Conservation (phyloP, 2,113 vertebrate genomes). For the Formicarius rufipectus region DNA sequence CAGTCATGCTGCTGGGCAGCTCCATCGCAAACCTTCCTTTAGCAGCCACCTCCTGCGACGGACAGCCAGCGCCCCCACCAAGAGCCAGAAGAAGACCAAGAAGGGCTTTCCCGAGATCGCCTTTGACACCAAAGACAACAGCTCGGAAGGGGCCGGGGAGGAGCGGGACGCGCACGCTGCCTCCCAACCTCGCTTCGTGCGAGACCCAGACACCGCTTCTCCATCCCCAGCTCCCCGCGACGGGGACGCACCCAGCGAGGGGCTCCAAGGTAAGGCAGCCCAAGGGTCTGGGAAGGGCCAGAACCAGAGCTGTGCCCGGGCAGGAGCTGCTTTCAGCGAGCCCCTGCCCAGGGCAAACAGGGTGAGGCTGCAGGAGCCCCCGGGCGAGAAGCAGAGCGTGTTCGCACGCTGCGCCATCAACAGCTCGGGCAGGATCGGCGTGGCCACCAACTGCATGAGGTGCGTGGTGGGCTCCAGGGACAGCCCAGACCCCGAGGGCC, state of each 20-base stretch:
- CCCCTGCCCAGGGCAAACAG: slow-evolving; percentile 79
- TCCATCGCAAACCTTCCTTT: slow-evolving; percentile 88
- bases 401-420: slow-evolving; percentile 86
- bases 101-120: slow-evolving; percentile 88
- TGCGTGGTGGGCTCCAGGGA: slow-evolving; percentile 87
- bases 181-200: slow-evolving; percentile 75
- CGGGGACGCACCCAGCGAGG: slow-evolving; percentile 75
- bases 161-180: slow-evolving; percentile 75
- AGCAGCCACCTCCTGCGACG: slow-evolving; percentile 91
- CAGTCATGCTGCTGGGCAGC: slow-evolving; percentile 97
- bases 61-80: slow-evolving; percentile 95
- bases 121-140: slow-evolving; percentile 85
- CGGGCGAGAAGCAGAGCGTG: slow-evolving; percentile 69
- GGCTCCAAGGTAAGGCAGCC: slow-evolving; percentile 93
- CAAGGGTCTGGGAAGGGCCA: slow-evolving; percentile 33
- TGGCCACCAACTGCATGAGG: slow-evolving; percentile 92
- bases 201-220: slow-evolving; percentile 69
- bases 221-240: slow-evolving; percentile 46
- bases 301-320: slow-evolving; percentile 6
- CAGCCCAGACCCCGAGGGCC: slow-evolving; percentile 83
- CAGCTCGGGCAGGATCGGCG: slow-evolving; percentile 83
- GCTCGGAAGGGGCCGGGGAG: slow-evolving; percentile 82
- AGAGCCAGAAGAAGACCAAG: slow-evolving; percentile 88
- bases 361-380: slow-evolving; percentile 72
- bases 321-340: slow-evolving; percentile 78